Conservation (phyloP, 2,113 vertebrate genomes). For the Platysteira castanea region DNA sequence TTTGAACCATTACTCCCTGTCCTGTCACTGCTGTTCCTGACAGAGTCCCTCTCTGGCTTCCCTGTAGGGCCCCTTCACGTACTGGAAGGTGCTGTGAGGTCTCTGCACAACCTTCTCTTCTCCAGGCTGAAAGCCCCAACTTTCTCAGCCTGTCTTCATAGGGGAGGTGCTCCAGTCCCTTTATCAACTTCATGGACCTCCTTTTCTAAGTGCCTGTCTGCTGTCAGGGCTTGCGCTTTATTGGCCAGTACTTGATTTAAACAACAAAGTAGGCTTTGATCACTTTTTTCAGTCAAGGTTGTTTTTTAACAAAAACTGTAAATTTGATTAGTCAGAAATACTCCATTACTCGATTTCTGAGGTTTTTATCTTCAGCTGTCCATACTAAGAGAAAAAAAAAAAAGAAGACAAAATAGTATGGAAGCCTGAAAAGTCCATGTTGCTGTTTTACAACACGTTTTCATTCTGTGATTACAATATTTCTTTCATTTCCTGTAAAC, state of each 20-base stretch:
- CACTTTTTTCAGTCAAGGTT: neutral
- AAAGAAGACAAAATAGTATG: neutral
- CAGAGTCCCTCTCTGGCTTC: neutral
- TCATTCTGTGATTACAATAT: neutral
- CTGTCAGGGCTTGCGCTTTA: accelerated
- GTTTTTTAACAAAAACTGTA: neutral
- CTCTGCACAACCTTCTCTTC: neutral
- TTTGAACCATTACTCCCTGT: neutral
- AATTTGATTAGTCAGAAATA: neutral
- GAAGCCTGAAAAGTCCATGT: neutral
- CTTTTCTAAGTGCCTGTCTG: neutral
- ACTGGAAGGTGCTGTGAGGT: neutral
- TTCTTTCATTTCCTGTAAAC: neutral
- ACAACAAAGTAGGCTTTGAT: neutral
- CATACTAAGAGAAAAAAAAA: neutral
- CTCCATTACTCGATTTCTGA: neutral
- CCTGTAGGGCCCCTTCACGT: neutral
- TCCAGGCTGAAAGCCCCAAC: neutral
- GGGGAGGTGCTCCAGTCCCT: neutral
- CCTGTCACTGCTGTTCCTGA: neutral
- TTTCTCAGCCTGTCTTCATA: neutral
- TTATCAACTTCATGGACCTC: neutral
- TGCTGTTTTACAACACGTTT: neutral
- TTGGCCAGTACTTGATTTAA: neutral
- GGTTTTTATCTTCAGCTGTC: neutral